Percentiles rank a stretch among this genome's conserved stretches.
phyloP scores from a whole-genome alignment of 2,113 vertebrate species.

The Sula dactylatra region DNA sequence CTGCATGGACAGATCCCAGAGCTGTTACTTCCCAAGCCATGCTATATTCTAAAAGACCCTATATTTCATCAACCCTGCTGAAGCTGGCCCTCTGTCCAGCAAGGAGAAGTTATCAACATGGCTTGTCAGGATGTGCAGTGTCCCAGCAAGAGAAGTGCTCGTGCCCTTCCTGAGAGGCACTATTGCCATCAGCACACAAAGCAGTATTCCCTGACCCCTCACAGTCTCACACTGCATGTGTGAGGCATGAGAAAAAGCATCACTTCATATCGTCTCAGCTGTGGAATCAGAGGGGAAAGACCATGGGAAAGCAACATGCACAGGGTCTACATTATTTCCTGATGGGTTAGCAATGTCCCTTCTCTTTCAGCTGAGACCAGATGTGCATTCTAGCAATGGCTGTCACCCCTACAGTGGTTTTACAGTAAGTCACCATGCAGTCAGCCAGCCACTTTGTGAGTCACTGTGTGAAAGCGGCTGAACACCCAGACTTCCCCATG shows the following conservation, averaged over 20 bases:
- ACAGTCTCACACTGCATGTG: background rate
- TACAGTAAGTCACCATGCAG: background rate
- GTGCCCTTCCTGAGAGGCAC: background rate
- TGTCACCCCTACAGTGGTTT: background rate
- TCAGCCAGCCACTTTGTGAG: background rate
- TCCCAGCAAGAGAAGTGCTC: background rate
- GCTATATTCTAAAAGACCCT: background rate
- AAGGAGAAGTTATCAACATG: background rate
- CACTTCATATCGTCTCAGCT: background rate
- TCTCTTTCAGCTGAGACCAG: background rate
- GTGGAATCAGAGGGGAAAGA: background rate
- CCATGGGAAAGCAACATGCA: background rate
- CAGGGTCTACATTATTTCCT: background rate
- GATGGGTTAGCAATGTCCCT: background rate
- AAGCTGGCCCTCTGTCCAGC: background rate
- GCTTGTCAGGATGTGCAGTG: background rate
- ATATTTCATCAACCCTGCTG: background rate
- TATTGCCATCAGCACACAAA: background rate
- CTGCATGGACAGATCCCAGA: background rate
- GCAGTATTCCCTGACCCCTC: background rate
- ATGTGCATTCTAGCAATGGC: background rate
- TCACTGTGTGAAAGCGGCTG: background rate
- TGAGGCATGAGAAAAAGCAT: background rate
- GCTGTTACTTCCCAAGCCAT: background rate
- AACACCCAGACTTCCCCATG: background rate